phyloP scores from a whole-genome alignment of 2,113 vertebrate genomes.

The Sturnira hondurensis region DNA sequence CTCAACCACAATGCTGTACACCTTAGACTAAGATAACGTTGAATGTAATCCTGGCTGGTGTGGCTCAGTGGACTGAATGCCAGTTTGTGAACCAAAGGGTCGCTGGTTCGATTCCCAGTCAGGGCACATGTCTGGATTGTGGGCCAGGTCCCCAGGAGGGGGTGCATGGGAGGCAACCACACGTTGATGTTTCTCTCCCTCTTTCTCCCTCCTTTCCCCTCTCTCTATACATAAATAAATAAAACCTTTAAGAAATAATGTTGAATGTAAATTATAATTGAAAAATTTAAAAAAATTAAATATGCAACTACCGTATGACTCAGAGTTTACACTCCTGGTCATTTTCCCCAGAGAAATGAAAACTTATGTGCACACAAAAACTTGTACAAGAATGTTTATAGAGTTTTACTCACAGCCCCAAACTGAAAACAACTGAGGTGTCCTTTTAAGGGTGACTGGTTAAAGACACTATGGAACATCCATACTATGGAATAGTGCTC shows the following conservation, averaged over 20 bases:
- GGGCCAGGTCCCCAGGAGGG: no score
- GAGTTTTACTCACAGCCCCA: background rate
- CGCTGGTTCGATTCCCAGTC: no score
- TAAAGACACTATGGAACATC: background rate
- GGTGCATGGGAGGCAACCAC: no score
- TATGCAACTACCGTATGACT: background rate
- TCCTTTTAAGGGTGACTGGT: background rate
- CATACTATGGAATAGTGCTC: background rate
- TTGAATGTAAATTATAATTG: background rate
- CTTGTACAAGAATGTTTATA: background rate
- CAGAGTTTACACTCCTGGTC: background rate
- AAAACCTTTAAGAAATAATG: background rate
- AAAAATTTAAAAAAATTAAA: background rate
- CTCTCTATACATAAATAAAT: no score
- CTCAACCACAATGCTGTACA: background rate
- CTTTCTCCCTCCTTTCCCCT: no score
- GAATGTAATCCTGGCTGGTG: background rate
- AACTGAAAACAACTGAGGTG: background rate
- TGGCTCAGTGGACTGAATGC: no score
- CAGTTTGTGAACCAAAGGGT: no score
- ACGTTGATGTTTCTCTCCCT: no score
- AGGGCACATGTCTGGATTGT: no score
- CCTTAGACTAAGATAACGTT: background rate
- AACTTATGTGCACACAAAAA: background rate
- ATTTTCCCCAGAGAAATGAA: slow-evolving; percentile 27